Evolutionary conservation across 2,113 vertebrate species (phyloP), one percentile per base, ranked within the genome.

Genomic region (Alligator sinensis): DNA sequence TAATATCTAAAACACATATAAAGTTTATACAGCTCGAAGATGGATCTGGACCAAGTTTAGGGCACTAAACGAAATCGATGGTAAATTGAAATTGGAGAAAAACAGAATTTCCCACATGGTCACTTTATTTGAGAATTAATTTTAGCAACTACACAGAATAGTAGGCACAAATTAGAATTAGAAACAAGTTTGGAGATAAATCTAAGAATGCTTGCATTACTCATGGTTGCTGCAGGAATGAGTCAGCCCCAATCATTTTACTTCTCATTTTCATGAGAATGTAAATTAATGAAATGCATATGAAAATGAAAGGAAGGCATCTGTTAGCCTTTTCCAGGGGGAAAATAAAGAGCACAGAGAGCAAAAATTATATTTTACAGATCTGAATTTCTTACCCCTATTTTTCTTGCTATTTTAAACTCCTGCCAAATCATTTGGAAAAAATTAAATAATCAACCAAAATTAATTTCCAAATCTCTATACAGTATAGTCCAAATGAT

Each of bases 1-100:
- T 97, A 97, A 97, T 94, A 91, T 95, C 91, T 95, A 89, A 94
- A 94, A 95, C 94, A 94, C 94, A 97, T 95, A 93, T 91, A 88
- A 95, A 80, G 85, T 92, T 90, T 27, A 7, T 25, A 2, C 1
- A 86, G 93, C 91, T 92, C 92, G 66, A 86, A 92, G 80, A 90
- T 87, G 0, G 16, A 86, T 91, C 82, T 84, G 88, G 94, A 63
- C 62, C 77, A 81, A 77, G 74, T 86, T 63, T 75, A 66, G 77
- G 27, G 25, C 30, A 25, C 7, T 16, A 6, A 86, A 87, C 76
- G 28, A 18, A 89, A 70, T 27, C 2, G 25, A n/a, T 59, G 76
- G 54, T 30, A 89, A 79, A 14, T 25, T 88, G 88, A 4, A 0
- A 0, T 38, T 30, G 25, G 30, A 25, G 70, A 54, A 91, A 58